Evolutionary conservation across 2,113 vertebrate species (phyloP).

Genomic region (Galbula dea): DNA sequence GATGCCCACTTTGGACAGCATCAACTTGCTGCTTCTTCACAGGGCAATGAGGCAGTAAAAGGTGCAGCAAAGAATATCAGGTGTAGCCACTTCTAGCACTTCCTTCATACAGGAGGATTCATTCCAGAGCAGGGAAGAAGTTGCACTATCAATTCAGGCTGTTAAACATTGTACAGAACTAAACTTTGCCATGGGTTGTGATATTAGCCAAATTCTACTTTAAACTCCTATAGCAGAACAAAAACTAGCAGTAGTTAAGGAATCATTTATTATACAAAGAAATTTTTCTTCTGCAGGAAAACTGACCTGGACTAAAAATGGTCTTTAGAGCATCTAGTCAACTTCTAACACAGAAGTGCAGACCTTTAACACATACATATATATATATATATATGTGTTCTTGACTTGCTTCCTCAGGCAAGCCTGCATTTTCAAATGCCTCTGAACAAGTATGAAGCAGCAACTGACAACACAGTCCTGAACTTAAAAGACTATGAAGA

Average conservation of each 20-base stretch:
- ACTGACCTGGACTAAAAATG: background rate
- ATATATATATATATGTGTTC: accelerated
- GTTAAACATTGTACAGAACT: background rate
- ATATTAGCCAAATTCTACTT: background rate
- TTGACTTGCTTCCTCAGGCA: background rate
- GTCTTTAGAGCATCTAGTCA: background rate
- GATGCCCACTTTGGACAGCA: background rate
- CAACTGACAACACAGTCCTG: background rate
- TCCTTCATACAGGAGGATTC: background rate
- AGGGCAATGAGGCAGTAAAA: background rate
- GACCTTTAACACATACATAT: background rate
- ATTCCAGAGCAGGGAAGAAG: background rate
- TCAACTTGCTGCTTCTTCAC: background rate
- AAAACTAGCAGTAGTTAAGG: background rate
- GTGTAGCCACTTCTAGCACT: background rate
- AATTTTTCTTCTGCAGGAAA: background rate
- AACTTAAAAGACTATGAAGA: background rate
- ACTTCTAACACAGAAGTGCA: background rate
- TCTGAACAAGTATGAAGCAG: background rate
- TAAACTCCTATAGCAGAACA: background rate
- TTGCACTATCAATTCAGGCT: background rate
- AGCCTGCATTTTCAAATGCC: background rate
- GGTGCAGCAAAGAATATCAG: background rate
- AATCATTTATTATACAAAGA: background rate
- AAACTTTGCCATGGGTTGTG: background rate